Evolutionary conservation across 2,888 invertebrate species (phyloP).

Genomic region (Patella pellucida): DNA sequence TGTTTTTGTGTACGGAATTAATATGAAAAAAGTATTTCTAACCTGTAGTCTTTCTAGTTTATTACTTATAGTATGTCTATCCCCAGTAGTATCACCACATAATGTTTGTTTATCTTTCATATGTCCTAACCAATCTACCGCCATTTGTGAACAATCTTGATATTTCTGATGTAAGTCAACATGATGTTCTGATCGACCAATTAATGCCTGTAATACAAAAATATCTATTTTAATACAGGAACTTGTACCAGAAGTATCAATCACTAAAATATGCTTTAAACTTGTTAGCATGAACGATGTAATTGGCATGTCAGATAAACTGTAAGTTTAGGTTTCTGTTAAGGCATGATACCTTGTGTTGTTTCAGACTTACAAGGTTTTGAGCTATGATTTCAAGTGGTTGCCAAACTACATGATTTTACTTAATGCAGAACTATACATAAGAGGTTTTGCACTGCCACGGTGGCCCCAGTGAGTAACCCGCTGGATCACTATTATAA

Average conservation of each 20-base stretch:
- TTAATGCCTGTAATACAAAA: conserved; percentile 43
- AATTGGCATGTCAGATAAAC: too few species aligned
- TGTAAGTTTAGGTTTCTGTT: too few species aligned
- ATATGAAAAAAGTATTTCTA: conserved; percentile 20
- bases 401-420: too few species aligned
- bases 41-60: conserved; percentile 71
- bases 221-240: too few species aligned
- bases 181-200: conserved; percentile 77
- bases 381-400: too few species aligned
- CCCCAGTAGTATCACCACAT: conserved; percentile 85
- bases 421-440: too few species aligned
- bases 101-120: conserved; percentile 86
- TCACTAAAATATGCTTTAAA: not conserved
- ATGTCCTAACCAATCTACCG: conserved; percentile 86
- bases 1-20: not conserved
- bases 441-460: too few species aligned
- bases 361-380: too few species aligned
- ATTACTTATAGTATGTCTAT: conserved; percentile 76
- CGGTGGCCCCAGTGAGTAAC: too few species aligned
- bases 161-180: conserved; percentile 90
- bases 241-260: not conserved
- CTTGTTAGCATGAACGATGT: too few species aligned
- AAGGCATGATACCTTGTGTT: too few species aligned
- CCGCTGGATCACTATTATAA: too few species aligned
- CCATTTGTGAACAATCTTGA: conserved; percentile 84